A percentile compares a stretch with the other conserved stretches of the same genome.
These are phyloP conservation scores for Agelas oroides DNA, from an alignment of 37 sponge, comb jelly and placozoan species.

Conservation along the genomic window DNA sequence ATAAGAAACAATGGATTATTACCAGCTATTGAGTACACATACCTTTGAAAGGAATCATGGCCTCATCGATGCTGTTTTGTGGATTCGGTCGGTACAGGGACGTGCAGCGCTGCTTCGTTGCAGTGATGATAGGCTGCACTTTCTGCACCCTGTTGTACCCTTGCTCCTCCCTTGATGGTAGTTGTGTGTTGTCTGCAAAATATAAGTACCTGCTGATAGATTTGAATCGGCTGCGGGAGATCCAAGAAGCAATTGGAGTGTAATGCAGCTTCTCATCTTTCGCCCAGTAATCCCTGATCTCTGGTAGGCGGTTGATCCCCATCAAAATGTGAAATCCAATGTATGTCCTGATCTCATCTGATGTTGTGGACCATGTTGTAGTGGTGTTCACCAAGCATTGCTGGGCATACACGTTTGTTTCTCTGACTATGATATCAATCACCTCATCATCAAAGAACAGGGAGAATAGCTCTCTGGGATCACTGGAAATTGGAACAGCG, in stretches of 20 bases:
- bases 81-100: not conserved
- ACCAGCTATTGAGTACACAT: too few species aligned
- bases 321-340: conserved; percentile 6
- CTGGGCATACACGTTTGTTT: not conserved
- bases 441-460: not conserved
- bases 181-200: not conserved
- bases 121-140: not conserved
- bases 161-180: not conserved
- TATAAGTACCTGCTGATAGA: not conserved
- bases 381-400: not conserved
- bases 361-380: not conserved
- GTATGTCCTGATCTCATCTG: conserved; percentile 1
- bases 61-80: conserved; percentile 20
- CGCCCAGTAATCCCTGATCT: not conserved
- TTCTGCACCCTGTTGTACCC: conserved; percentile 2
- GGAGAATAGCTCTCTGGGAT: not conserved
- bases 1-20: too few species aligned
- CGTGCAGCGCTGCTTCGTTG: not conserved
- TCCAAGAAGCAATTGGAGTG: not conserved
- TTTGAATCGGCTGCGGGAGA: not conserved
- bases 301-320: not conserved
- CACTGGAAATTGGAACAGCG: not conserved
- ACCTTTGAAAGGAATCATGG: conserved; percentile 29
- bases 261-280: not conserved
- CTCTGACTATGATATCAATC: too few species aligned